A percentile compares a stretch with the other conserved stretches of the same genome.
phyloP scores from a whole-genome alignment of 2,888 invertebrate genomes.

The Troilus luridus region DNA sequence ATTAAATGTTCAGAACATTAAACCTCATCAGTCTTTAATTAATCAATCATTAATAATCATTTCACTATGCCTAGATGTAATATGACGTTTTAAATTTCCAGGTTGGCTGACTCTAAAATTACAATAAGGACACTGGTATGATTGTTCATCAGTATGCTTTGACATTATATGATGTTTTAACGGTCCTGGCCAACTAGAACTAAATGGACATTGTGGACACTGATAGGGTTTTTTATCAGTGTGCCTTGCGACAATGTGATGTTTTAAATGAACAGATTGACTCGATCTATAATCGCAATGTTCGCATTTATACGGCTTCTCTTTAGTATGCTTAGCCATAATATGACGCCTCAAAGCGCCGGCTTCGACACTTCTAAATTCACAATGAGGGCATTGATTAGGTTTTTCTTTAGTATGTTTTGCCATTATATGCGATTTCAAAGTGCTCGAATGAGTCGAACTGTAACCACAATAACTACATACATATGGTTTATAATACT shows the following conservation, averaged over 20 bases:
- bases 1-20: background rate
- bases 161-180: conserved; percentile 35
- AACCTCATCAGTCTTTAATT: background rate
- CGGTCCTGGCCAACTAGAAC: conserved; percentile 34
- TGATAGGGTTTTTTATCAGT: conserved; percentile 33
- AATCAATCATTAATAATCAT: background rate
- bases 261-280: conserved; percentile 34
- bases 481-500: background rate
- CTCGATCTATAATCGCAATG: conserved; percentile 30
- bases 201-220: conserved; percentile 8
- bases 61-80: conserved; percentile 5
- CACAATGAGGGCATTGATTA: conserved; percentile 31
- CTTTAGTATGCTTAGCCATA: conserved; percentile 49
- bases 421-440: conserved; percentile 38
- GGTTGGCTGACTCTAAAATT: conserved; percentile 40
- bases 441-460: conserved; percentile 19
- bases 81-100: conserved; percentile 23
- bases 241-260: conserved; percentile 24
- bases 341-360: conserved; percentile 31
- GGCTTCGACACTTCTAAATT: conserved; percentile 28
- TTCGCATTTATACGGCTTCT: background rate
- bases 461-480: conserved; percentile 27
- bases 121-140: conserved; percentile 42
- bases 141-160: conserved; percentile 27
- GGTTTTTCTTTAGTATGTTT: conserved; percentile 47